Base-by-base conservation (phyloP, 2,888 invertebrate genomes). In the Synanthedon andrenaeformis region DNA sequence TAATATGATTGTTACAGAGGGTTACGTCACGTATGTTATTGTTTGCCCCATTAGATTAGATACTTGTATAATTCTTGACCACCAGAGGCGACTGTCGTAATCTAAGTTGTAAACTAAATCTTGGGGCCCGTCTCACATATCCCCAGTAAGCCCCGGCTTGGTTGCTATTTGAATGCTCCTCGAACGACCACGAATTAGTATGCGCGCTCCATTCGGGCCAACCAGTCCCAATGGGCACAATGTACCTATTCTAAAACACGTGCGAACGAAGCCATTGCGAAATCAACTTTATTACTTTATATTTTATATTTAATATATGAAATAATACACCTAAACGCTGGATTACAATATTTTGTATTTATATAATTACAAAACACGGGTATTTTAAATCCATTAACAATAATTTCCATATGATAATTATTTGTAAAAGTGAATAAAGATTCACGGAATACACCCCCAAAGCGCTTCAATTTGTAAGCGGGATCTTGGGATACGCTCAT, bases 401-500 rank as follows among this genome's bases (percentile, higher is more conserved):
- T 35, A 35, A 35, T 35, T 35, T 8, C 10, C 35, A 8, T 35
- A 35, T 10, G 35, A 35, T 35, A 35, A 35, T 35, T 10, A 35
- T 8, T 35, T 10, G 35, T 35, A 35, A 35, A 35, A 35, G 35
- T 35, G 35, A 35, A 35, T 35, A 35, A 10, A 35, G 35, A 35
- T 35, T 45, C n/a, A 45, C 72, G 73, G 82, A 86, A 85, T 86
- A 82, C 64, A 62, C 63, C 76, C 63, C 62, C 65, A 57, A 61
- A 71, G 65, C 67, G 67, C 81, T 77, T 76, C 85, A 86, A 86
- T 85, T 86, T 86, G 85, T 82, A 73, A 78, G 77, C 69, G 80
- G 84, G 85, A 85, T 86, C 87, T 87, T 82, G 83, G 86, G 86
- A 84, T 85, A 82, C 79, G 82, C 81, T 83, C 84, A 85, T 86